Evolutionary conservation across 2,888 invertebrate genomes (phyloP).

Genomic region (Drosophila ochracea): DNA sequence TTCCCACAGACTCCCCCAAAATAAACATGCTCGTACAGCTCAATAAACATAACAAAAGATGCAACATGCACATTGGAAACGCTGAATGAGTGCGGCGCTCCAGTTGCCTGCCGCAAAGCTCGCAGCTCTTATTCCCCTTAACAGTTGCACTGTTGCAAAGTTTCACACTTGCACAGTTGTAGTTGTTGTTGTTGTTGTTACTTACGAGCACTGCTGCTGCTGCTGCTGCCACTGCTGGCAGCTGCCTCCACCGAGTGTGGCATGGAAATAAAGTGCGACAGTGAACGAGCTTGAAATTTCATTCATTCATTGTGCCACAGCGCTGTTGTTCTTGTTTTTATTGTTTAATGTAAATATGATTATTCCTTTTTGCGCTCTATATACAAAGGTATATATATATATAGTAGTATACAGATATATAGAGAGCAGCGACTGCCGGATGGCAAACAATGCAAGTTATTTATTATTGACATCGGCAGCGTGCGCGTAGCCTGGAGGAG

Average conservation of each 20-base stretch:
- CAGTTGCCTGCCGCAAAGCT: slow-evolving; percentile 28
- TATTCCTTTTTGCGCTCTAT: slow-evolving; percentile 57
- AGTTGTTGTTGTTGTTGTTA: slow-evolving; percentile 50
- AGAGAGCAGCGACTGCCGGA: slow-evolving; percentile 28
- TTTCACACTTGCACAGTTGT: slow-evolving; percentile 18
- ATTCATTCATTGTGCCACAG: slow-evolving; percentile 48
- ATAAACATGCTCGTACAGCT: slow-evolving; percentile 53
- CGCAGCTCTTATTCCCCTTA: slow-evolving; percentile 35
- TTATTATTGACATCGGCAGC: slow-evolving; percentile 71
- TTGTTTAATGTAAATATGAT: slow-evolving; percentile 72
- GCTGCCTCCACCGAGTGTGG: slow-evolving; percentile 45
- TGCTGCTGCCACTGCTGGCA: slow-evolving; percentile 15
- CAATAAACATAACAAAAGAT: slow-evolving; percentile 59
- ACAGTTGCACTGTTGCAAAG: slow-evolving; percentile 24
- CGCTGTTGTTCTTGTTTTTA: slow-evolving; percentile 21
- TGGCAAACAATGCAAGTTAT: slow-evolving; percentile 73
- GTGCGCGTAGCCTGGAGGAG: slow-evolving; percentile 57
- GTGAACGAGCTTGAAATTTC: slow-evolving; percentile 34
- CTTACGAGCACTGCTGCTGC: slow-evolving; percentile 43
- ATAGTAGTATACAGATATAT: slow-evolving; percentile 37
- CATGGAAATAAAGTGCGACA: slow-evolving; percentile 63
- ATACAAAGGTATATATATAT: slow-evolving; percentile 14
- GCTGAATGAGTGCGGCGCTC: slow-evolving; percentile 13
- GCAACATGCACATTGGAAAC: slow-evolving; percentile 16
- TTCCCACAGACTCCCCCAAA: slow-evolving; percentile 61